phyloP scores from a whole-genome alignment of 2,113 vertebrate genomes.

The Hipposideros armiger region DNA sequence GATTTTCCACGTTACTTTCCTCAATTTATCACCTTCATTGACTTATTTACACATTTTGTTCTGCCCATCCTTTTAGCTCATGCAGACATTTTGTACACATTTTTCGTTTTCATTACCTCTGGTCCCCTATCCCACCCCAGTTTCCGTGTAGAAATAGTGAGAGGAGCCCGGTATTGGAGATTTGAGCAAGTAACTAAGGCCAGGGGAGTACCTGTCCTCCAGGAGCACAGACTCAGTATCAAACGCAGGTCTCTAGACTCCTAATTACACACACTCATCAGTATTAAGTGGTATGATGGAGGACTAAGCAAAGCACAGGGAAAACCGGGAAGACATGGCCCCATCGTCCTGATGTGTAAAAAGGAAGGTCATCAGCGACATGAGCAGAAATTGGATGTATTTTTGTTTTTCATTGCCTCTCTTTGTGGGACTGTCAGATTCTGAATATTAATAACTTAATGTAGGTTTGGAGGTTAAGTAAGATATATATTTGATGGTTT shows the following conservation, averaged over 20 bases:
- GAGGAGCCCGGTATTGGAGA: neutral
- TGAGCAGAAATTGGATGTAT: neutral
- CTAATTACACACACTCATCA: too few relatives aligned
- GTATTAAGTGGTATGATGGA: fast-evolving
- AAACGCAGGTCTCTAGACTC: neutral
- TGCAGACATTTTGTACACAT: neutral
- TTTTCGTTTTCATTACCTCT: neutral
- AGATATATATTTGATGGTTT: slow-evolving; percentile 62
- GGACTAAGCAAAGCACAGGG: fast-evolving
- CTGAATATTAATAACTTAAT: slow-evolving; percentile 78
- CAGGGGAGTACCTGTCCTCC: neutral
- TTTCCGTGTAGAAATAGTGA: neutral
- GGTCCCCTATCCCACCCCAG: too few relatives aligned
- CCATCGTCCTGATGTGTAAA: fast-evolving
- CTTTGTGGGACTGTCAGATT: slow-evolving; percentile 67
- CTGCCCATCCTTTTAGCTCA: neutral
- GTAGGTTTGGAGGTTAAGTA: slow-evolving; percentile 73
- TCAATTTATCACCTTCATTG: neutral
- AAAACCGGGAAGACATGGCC: neutral
- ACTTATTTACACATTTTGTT: neutral
- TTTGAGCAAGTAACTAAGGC: neutral
- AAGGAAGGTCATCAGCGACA: neutral
- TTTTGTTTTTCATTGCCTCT: neutral
- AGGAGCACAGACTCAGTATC: neutral
- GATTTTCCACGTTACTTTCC: neutral